Conservation (phyloP, 2,113 vertebrate species). For the Gallinago media region DNA sequence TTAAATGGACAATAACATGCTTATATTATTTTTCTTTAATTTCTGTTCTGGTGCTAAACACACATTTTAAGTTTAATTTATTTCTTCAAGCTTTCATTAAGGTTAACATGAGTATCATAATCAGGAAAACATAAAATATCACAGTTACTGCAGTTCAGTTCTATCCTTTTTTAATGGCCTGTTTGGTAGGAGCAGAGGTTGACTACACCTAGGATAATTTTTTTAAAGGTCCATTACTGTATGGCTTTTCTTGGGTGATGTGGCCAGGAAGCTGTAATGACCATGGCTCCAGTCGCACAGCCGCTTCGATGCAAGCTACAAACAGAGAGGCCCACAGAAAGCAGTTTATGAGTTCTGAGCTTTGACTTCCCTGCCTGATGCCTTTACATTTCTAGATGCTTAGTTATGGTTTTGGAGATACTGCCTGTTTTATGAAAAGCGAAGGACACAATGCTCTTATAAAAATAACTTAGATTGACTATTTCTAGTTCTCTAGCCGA, state of each 20-base stretch:
- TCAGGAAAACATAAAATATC: neutral
- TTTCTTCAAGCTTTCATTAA: neutral
- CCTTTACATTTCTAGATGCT: neutral
- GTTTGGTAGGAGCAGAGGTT: neutral
- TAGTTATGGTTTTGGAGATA: neutral
- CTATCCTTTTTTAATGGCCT: neutral
- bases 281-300: neutral
- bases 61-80: neutral
- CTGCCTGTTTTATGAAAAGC: neutral
- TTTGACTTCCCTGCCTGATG: neutral
- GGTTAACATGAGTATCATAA: neutral
- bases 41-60: neutral
- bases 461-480: neutral
- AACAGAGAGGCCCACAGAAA: neutral
- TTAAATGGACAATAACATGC: neutral
- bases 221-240: accelerated
- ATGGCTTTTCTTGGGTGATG: accelerated
- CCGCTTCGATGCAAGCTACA: neutral
- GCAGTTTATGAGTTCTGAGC: neutral
- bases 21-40: neutral
- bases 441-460: accelerated
- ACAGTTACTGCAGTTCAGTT: neutral
- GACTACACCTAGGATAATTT: neutral
- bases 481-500: neutral
- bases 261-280: neutral